Conservation (phyloP, 2,888 invertebrate species). For the Homarus gammarus region DNA sequence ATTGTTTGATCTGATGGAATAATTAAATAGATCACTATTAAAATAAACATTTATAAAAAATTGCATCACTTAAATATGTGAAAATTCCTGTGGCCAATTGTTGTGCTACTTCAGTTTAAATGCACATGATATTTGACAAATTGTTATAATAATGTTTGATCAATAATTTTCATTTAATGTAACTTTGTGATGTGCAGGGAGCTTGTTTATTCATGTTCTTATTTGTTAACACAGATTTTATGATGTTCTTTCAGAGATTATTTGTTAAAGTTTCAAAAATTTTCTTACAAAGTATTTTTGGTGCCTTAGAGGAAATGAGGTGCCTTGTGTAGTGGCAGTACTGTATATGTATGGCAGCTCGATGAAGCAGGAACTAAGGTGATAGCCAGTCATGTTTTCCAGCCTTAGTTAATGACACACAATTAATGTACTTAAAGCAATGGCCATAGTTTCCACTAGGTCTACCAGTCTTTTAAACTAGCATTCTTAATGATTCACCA, state of each 20-base stretch:
- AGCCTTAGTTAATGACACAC: constrained; percentile 61
- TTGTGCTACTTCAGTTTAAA: not conserved
- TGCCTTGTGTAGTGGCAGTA: constrained; percentile 57
- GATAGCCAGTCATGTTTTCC: constrained; percentile 62
- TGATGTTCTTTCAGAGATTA: constrained; percentile 15
- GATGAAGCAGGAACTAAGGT: constrained; percentile 68
- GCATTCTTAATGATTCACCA: constrained; percentile 45
- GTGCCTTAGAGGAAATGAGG: constrained; percentile 64
- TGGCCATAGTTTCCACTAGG: constrained; percentile 49
- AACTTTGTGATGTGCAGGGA: constrained; percentile 27
- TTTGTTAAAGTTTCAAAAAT: constrained; percentile 25
- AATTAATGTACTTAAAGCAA: constrained; percentile 65
- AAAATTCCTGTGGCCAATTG: not conserved
- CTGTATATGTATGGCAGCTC: constrained; percentile 42
- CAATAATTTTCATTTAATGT: constrained; percentile 9
- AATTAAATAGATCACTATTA: not conserved
- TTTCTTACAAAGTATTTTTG: constrained; percentile 46
- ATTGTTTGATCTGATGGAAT: not conserved
- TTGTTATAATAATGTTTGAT: not conserved
- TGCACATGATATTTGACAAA: not conserved
- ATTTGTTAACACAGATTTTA: constrained; percentile 29
- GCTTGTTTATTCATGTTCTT: constrained; percentile 12
- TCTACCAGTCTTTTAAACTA: constrained; percentile 33
- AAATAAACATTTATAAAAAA: not conserved
- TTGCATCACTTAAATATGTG: not conserved